Base-by-base conservation (phyloP, 2,797 vertebrate genomes). In the Poeciliopsis infans region DNA sequence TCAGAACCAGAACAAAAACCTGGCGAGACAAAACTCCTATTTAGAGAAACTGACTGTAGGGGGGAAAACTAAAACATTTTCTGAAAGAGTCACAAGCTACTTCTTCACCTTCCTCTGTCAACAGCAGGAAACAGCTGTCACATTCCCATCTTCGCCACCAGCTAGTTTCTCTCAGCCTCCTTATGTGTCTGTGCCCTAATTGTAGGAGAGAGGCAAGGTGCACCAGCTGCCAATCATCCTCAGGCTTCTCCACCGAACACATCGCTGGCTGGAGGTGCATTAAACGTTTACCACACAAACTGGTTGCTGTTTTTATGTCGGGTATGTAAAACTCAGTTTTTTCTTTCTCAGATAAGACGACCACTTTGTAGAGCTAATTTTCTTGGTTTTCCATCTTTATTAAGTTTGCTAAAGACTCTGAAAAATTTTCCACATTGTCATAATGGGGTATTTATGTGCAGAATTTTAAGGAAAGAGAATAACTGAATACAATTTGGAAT, bases 71-170 rank as follows among this genome's bases (percentile, higher is more conserved):
- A 49, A 10, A 64, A 43, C 16, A 59, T 31, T 72, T 61, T 64
- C 23, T 71, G 23, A 51, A 55, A 74, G 33, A 75, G 15, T 68
- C 39, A 69, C 39, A 49, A 55, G 61, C 61, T 61, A 45, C 39
- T 72, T 69, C 18, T 70, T 75, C 0, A 18, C n/a, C 8, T 51
- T 23, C 13, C 10, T 1, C 66, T 79, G 64, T 72, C n/a, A 46
- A 72, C 36, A 80, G 64, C 4, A 73, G 46, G 36, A 41, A 76
- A 51, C 75, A 39, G 28, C 7, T 76, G 75, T 66, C 75, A 76
- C 45, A 39, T 33, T 46, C 41, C 18, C 46, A 66, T 61, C 41
- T 36, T 72, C 1, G 59, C 75, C 59, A 66, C 31, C 28, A 76
- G 57, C 75, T 49, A 68, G 18, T 76, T 66, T 51, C 46, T 51